Percentiles rank a stretch among this genome's conserved stretches.
Conservation (phyloP, 1,140 invertebrate genomes). For the Caligus rogercresseyi region DNA sequence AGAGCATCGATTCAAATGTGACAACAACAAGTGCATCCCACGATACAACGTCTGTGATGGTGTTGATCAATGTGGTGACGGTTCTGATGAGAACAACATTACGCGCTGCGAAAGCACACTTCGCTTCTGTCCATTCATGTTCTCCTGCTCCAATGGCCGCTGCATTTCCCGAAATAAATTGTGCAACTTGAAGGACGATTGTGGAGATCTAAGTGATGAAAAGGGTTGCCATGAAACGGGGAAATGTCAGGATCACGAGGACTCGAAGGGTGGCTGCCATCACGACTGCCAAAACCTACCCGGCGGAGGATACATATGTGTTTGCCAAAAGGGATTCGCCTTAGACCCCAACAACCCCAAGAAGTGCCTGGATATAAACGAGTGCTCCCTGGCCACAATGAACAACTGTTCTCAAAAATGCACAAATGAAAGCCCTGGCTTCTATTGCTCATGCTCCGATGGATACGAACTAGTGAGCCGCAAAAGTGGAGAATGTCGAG, state of each 20-base stretch:
- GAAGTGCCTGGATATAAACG: constrained; percentile 51
- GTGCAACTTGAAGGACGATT: constrained; percentile 65
- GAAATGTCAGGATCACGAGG: neutral
- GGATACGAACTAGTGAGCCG: constrained; percentile 57
- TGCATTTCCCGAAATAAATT: constrained; percentile 62
- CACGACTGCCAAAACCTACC: constrained; percentile 73
- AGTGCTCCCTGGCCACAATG: constrained; percentile 51
- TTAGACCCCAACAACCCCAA: constrained; percentile 40
- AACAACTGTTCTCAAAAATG: constrained; percentile 84
- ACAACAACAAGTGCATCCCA: constrained; percentile 65
- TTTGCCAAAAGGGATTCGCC: constrained; percentile 66
- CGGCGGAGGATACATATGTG: constrained; percentile 61
- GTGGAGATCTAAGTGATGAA: constrained; percentile 69
- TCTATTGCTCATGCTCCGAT: constrained; percentile 61
- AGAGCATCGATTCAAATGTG: constrained; percentile 60
- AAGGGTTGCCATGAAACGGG: constrained; percentile 49
- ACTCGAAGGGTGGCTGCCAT: constrained; percentile 68
- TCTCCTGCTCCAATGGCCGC: constrained; percentile 62
- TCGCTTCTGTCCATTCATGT: constrained; percentile 26
- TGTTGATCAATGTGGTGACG: constrained; percentile 76
- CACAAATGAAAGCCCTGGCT: constrained; percentile 76
- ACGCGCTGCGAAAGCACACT: constrained; percentile 53
- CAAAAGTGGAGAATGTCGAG: constrained; percentile 60
- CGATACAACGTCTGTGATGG: constrained; percentile 64
- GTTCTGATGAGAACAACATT: constrained; percentile 81